Conservation (phyloP, 2,888 invertebrate genomes). For the Chirona hameri region DNA sequence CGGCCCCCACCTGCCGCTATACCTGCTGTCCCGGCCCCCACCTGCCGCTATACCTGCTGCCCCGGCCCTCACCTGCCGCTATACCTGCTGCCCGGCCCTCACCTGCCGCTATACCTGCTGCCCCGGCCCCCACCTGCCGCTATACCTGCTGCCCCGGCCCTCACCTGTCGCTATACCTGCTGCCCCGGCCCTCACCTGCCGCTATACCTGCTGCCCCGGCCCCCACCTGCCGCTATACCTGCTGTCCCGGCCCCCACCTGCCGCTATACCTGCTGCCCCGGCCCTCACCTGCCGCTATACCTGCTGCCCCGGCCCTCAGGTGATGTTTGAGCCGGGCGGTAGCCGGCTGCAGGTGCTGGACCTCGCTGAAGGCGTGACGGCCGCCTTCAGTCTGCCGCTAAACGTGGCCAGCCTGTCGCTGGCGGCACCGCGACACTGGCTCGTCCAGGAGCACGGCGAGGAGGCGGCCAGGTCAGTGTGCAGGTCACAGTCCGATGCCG, state of each 20-base stretch:
- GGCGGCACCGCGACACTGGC: slow-evolving; percentile 44
- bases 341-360: slow-evolving; percentile 41
- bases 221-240: no score
- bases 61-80: no score
- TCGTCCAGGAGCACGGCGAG: slow-evolving; percentile 46
- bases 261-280: no score
- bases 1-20: no score
- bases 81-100: no score
- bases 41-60: no score
- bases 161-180: no score
- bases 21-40: background rate
- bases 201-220: no score
- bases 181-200: background rate
- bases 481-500: no score
- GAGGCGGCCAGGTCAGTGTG: background rate
- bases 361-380: slow-evolving; percentile 43
- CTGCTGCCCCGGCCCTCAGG: background rate
- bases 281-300: no score
- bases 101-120: background rate
- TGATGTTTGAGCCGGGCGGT: slow-evolving; percentile 42
- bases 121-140: background rate
- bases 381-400: slow-evolving; percentile 46
- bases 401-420: slow-evolving; percentile 45
- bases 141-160: no score
- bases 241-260: background rate